Percentiles rank a stretch among this genome's conserved stretches.
Conservation (phyloP, 2,888 invertebrate species). For the Epinotia brunnichana region DNA sequence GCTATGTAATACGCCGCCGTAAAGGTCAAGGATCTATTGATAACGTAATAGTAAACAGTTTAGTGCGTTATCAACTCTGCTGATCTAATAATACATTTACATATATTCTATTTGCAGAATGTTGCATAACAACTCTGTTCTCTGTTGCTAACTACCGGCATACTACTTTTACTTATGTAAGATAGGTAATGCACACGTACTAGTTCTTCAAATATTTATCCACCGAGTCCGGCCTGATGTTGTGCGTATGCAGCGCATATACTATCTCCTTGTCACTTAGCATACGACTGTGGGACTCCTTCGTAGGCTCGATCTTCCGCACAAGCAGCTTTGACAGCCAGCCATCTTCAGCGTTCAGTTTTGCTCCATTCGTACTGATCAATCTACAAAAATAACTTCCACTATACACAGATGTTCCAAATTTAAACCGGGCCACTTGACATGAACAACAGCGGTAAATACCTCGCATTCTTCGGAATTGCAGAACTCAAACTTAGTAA, state of each 20-base stretch:
- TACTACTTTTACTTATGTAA: slow-evolving; percentile 50
- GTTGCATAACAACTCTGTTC: slow-evolving; percentile 71
- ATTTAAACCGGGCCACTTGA: slow-evolving; percentile 53
- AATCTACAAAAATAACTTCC: slow-evolving; percentile 70
- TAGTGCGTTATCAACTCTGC: slow-evolving; percentile 44
- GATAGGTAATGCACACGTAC: slow-evolving; percentile 85
- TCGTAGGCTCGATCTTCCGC: slow-evolving; percentile 95
- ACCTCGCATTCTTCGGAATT: slow-evolving; percentile 75
- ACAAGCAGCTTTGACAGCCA: slow-evolving; percentile 96
- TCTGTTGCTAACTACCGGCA: slow-evolving; percentile 48
- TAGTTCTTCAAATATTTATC: slow-evolving; percentile 94
- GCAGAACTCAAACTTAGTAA: slow-evolving; percentile 64
- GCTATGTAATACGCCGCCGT: slow-evolving; percentile 29
- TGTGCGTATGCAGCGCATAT: slow-evolving; percentile 97
- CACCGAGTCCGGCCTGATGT: slow-evolving; percentile 94
- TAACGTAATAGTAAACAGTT: slow-evolving; percentile 55
- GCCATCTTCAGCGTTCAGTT: slow-evolving; percentile 85
- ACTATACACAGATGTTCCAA: slow-evolving; percentile 54
- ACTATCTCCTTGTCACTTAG: slow-evolving; percentile 98
- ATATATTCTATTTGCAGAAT: slow-evolving; percentile 67
- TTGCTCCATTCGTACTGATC: slow-evolving; percentile 70
- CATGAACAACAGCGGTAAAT: slow-evolving; percentile 48
- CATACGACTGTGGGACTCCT: slow-evolving; percentile 98
- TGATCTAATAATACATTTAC: slow-evolving; percentile 45
- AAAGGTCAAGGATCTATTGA: slow-evolving; percentile 58